Evolutionary conservation across 2,113 vertebrate species (phyloP), one percentile per base, ranked within the genome.

Genomic region (Quiscalus mexicanus): DNA sequence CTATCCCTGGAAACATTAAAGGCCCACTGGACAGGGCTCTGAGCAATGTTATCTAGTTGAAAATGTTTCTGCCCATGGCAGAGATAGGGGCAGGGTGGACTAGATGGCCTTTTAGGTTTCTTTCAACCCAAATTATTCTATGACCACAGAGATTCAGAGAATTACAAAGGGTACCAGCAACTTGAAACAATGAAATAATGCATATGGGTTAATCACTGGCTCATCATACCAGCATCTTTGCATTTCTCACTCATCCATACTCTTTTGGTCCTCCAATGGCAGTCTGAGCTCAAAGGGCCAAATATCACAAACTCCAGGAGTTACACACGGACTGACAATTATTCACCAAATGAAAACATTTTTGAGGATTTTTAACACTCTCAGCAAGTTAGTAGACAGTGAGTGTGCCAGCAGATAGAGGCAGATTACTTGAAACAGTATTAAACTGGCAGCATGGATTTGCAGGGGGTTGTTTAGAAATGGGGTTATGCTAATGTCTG

Each of bases 371-470:
- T 89, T 62, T 65, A n/a, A 74, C 22, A 47, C 19, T 42, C n/a
- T 73, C 33, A 56, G 67, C 37, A 86, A 90, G 47, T 50, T 33
- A 41, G 30, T 8, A 81, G 7, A 10, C 14, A 79, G 15, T 20
- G 23, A 79, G 42, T 50, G 19, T 50, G 69, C 31, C 82, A 79
- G 44, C 25, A 76, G 45, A 91, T 45, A 49, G 94, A 94, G 45
- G 68, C 47, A 53, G 30, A 55, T 24, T 35, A 88, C 47, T 84
- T 83, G 71, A 95, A 91, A 92, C 19, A 53, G 15, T 33, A 90
- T 67, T 81, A 86, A 90, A 83, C 6, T 60, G 47, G 62, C 81
- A 89, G 69, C 41, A 74, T 7, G 45, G 49, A 84, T 50, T 35
- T 67, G 63, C 68, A 87, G 35, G 52, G 31, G 52, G 20, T 41